These are phyloP conservation scores for Scaptomyza hsui DNA, from an alignment of 1,140 invertebrate species.

Conservation along the genomic window DNA sequence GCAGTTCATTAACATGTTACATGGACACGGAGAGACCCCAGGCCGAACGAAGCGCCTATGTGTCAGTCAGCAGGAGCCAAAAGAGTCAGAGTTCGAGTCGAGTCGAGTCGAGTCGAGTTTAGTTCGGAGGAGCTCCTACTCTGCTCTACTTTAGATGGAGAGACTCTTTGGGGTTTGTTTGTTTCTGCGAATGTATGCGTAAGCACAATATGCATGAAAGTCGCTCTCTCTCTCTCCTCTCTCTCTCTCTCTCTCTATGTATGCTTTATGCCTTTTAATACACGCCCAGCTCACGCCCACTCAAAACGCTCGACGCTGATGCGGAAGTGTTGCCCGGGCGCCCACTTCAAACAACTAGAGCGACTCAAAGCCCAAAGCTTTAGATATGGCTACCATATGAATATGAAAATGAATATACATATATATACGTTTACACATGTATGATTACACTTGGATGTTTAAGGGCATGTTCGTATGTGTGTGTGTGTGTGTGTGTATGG, in stretches of 20 bases:
- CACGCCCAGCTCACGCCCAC: conserved; percentile 23
- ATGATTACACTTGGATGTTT: conserved; percentile 13
- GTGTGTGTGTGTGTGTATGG: neutral
- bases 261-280: conserved; percentile 67
- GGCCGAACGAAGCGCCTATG: neutral
- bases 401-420: conserved; percentile 42
- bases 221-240: conserved; percentile 15
- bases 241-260: neutral
- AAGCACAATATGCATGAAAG: conserved; percentile 60
- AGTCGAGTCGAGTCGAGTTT: conserved; percentile 51
- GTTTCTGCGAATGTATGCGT: conserved; percentile 71
- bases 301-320: conserved; percentile 38
- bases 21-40: conserved; percentile 58
- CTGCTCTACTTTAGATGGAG: conserved; percentile 56
- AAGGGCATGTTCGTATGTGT: neutral
- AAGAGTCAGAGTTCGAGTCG: conserved; percentile 1
- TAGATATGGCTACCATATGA: conserved; percentile 51
- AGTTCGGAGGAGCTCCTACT: conserved; percentile 54
- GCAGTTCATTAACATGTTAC: conserved; percentile 83
- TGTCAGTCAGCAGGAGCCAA: neutral
- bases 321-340: conserved; percentile 72
- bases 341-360: conserved; percentile 70
- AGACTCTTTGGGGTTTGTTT: conserved; percentile 70
- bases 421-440: conserved; percentile 6
- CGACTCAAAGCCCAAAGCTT: conserved; percentile 64